Evolutionary conservation across 2,888 invertebrate genomes (phyloP).

Genomic region (Gandaritis pyraliata): DNA sequence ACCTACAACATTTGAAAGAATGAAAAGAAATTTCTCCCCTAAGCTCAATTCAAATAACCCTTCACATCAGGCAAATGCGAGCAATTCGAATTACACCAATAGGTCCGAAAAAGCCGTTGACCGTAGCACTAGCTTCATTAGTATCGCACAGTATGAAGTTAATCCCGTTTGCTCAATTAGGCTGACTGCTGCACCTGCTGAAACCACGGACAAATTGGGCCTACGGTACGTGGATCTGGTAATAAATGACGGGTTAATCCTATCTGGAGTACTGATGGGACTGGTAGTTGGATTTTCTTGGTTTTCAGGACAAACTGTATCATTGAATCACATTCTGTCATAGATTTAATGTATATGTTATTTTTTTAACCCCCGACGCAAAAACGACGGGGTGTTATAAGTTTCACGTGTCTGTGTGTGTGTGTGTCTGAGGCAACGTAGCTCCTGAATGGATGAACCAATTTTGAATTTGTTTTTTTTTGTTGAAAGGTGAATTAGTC

Average conservation of each 20-base stretch:
- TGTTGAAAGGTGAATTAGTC: too few species aligned
- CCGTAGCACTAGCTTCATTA: slow-evolving; percentile 32
- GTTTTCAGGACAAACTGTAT: background rate
- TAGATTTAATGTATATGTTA: too few species aligned
- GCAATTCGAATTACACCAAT: slow-evolving; percentile 26
- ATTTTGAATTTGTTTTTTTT: too few species aligned
- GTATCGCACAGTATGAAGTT: slow-evolving; percentile 35
- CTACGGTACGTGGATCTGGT: slow-evolving; percentile 25
- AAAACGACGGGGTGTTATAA: too few species aligned
- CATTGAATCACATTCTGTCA: too few species aligned
- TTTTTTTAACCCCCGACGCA: too few species aligned
- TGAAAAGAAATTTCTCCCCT: too few species aligned
- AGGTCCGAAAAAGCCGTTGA: slow-evolving; percentile 30
- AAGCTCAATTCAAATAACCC: background rate
- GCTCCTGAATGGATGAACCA: too few species aligned
- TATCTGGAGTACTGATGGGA: slow-evolving; percentile 4
- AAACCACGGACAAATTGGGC: slow-evolving; percentile 41
- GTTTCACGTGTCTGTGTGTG: too few species aligned
- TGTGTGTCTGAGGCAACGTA: too few species aligned
- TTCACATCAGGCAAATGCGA: slow-evolving; percentile 14
- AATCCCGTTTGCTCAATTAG: slow-evolving; percentile 41
- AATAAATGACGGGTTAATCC: slow-evolving; percentile 25
- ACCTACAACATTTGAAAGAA: too few species aligned
- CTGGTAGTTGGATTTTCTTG: background rate
- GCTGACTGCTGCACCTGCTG: slow-evolving; percentile 35